Conservation (phyloP, 2,888 invertebrate species). For the Drosophila leonis region DNA sequence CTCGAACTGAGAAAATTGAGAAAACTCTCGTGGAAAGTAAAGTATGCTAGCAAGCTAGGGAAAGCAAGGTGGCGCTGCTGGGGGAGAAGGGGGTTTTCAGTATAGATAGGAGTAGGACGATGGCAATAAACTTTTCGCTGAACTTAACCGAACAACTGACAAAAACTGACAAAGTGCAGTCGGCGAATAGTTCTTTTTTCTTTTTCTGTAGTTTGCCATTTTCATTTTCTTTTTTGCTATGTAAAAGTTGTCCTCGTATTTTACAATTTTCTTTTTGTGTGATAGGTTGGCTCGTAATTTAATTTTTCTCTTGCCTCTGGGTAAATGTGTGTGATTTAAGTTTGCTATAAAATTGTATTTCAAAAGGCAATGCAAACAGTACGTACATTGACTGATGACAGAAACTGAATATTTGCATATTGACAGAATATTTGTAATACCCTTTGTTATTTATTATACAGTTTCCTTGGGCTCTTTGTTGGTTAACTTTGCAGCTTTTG, state of each 20-base stretch:
- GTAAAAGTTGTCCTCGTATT: slow-evolving; percentile 23
- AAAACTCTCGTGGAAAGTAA: slow-evolving; percentile 35
- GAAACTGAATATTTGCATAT: slow-evolving; percentile 31
- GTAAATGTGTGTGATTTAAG: slow-evolving; percentile 45
- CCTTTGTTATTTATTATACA: neutral
- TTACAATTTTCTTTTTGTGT: slow-evolving; percentile 28
- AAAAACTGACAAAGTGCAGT: slow-evolving; percentile 75
- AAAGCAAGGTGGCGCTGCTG: neutral
- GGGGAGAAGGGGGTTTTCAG: too few species aligned
- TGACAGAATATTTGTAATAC: slow-evolving; percentile 7
- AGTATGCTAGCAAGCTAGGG: slow-evolving; percentile 14
- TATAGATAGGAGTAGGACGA: neutral
- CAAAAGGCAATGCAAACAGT: neutral
- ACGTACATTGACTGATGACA: slow-evolving; percentile 21
- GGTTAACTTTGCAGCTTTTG: slow-evolving; percentile 23
- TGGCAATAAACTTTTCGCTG: slow-evolving; percentile 51
- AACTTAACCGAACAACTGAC: slow-evolving; percentile 63
- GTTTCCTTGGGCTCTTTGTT: slow-evolving; percentile 34
- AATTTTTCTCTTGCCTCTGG: slow-evolving; percentile 20
- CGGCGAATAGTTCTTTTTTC: slow-evolving; percentile 46
- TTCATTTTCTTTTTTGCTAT: neutral
- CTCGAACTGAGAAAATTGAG: slow-evolving; percentile 46
- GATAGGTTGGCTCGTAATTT: slow-evolving; percentile 39
- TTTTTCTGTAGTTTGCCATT: slow-evolving; percentile 27
- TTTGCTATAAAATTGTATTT: slow-evolving; percentile 38